Conservation (phyloP, 2,797 vertebrate species). For the Intellagama lesueurii region DNA sequence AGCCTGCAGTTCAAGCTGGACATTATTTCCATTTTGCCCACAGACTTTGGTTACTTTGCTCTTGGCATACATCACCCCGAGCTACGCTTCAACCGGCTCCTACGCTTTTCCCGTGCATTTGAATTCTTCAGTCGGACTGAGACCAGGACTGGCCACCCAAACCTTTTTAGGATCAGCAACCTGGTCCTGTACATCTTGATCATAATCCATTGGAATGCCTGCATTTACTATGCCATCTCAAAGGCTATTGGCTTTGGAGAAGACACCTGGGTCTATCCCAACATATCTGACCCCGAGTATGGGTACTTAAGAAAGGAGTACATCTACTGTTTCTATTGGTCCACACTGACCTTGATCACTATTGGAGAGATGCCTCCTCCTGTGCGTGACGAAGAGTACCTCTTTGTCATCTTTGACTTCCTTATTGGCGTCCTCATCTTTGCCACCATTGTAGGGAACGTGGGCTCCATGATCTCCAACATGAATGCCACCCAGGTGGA, state of each 20-base stretch:
- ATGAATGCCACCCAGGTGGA: slow-evolving; percentile 96
- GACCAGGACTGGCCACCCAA: slow-evolving; percentile 95
- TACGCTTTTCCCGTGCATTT: slow-evolving; percentile 95
- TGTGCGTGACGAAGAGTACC: slow-evolving; percentile 91
- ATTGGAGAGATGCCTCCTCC: slow-evolving; percentile 95
- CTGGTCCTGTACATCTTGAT: slow-evolving; percentile 94
- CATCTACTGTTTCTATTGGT: slow-evolving; percentile 97
- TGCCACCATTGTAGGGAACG: slow-evolving; percentile 96
- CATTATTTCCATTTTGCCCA: slow-evolving; percentile 90
- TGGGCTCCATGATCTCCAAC: slow-evolving; percentile 98
- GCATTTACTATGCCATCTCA: slow-evolving; percentile 96
- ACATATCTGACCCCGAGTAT: slow-evolving; percentile 86
- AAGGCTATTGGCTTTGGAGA: slow-evolving; percentile 94
- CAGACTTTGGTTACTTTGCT: slow-evolving; percentile 89
- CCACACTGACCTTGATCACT: slow-evolving; percentile 94
- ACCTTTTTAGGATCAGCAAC: slow-evolving; percentile 93
- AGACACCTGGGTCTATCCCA: slow-evolving; percentile 96
- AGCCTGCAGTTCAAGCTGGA: slow-evolving; percentile 96
- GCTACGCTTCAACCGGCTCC: slow-evolving; percentile 92
- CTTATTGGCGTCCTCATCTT: slow-evolving; percentile 96
- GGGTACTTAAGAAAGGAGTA: slow-evolving; percentile 86
- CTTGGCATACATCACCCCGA: slow-evolving; percentile 90
- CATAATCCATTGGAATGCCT: slow-evolving; percentile 99
- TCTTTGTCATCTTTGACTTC: slow-evolving; percentile 97
- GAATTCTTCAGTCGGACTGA: slow-evolving; percentile 97